Evolutionary conservation across 2,797 vertebrate genomes (phyloP), one percentile per base, ranked within the genome.

Genomic region (Coregonus suidteri): DNA sequence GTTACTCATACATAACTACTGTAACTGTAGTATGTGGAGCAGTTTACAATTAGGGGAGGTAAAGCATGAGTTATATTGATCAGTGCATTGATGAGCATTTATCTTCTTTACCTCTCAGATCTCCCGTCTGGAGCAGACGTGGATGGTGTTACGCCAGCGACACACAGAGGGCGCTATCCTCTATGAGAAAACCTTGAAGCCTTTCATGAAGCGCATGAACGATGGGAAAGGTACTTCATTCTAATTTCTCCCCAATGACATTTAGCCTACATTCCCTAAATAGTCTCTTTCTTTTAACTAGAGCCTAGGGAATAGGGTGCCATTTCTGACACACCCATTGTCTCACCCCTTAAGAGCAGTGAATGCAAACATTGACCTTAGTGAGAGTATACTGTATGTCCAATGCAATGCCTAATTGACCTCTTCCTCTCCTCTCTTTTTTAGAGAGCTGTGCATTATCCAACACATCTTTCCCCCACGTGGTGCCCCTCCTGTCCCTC

Each of bases 81-180:
- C 41, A 47, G 41, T 47, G 18, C 56, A 59, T 20, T 59, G 6
- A n/a, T 20, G 31, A 59, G n/a, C 3, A 13, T 7, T 34, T 16
- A 13, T 64, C 20, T 7, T 41, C 53, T 52, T 62, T 14, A 9
- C 13, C 75, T 41, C 87, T 64, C 90, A 99, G 97, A 95, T 99
- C 2, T 88, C 94, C 30, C 94, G 97, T 30, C 92, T 99, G 88
- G 95, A 98, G 83, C 95, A 98, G 92, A 98, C 96, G 0, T 99
- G 98, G 97, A 90, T 91, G 62, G 87, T 92, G 4, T 91, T 99
- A 83, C 92, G 97, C 34, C 97, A 98, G 93, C 93, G 95, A 64
- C 95, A 98, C 91, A 99, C 98, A 0, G 97, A 98, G 78, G 95
- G 96, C 0, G 97, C 97, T 1, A 95, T 99, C 77, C 95, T 99